Conservation (phyloP, 1,140 invertebrate genomes). For the Maniola jurtina region DNA sequence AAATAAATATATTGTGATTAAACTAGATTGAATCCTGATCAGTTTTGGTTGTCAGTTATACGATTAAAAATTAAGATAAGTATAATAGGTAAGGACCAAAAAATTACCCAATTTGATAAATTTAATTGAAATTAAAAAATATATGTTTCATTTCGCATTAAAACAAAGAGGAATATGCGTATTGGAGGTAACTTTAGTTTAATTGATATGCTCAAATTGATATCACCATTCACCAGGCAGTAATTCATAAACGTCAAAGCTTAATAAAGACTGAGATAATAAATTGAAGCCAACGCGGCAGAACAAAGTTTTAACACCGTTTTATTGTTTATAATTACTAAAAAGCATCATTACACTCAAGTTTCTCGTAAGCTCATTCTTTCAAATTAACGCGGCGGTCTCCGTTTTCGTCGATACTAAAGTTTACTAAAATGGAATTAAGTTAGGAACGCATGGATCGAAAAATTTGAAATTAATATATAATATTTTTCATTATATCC, state of each 20-base stretch:
- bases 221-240: background rate
- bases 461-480: too few relatives aligned
- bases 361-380: constrained; percentile 31
- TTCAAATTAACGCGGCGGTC: too few relatives aligned
- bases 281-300: constrained; percentile 6
- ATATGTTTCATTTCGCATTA: background rate
- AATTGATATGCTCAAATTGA: background rate
- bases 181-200: background rate
- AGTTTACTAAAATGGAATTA: too few relatives aligned
- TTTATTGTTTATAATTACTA: constrained; percentile 27
- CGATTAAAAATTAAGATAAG: too few relatives aligned
- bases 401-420: too few relatives aligned
- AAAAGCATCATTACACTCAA: constrained; percentile 27
- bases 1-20: too few relatives aligned
- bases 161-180: background rate
- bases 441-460: too few relatives aligned
- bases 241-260: constrained; percentile 3
- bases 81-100: background rate
- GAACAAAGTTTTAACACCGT: constrained; percentile 14
- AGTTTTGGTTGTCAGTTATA: too few relatives aligned
- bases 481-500: too few relatives aligned
- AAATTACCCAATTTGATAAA: background rate
- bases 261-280: constrained; percentile 7
- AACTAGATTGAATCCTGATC: too few relatives aligned
- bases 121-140: too few relatives aligned